A percentile compares a stretch with the other conserved stretches of the same genome.
Conservation (phyloP, 2,113 vertebrate genomes). For the Saguinus imperator region DNA sequence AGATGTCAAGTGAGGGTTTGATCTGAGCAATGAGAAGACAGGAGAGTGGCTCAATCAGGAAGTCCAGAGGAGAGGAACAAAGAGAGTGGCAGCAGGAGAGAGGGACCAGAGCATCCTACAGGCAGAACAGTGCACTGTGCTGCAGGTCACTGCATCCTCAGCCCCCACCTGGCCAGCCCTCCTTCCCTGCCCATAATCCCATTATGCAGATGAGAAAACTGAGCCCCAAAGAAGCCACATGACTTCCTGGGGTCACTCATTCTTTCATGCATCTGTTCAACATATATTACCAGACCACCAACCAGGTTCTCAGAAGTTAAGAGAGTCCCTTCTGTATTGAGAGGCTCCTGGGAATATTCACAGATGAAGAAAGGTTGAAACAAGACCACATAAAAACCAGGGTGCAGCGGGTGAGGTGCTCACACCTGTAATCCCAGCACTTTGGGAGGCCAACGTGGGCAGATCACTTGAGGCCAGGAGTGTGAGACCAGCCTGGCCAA, state of each 20-base stretch:
- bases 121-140: accelerated
- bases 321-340: background rate
- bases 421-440: too few species aligned
- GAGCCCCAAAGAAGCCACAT: background rate
- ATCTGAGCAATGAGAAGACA: background rate
- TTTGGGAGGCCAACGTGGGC: too few species aligned
- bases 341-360: background rate
- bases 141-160: background rate
- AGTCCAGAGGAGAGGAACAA: too few species aligned
- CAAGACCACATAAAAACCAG: too few species aligned
- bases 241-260: background rate
- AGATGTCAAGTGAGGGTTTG: background rate
- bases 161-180: background rate
- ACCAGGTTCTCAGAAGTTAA: background rate
- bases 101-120: background rate
- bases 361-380: background rate
- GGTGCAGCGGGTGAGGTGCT: accelerated
- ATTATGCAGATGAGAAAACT: background rate
- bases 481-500: too few species aligned
- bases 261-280: background rate
- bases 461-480: too few species aligned
- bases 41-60: background rate
- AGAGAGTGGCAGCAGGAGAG: background rate
- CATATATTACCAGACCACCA: background rate
- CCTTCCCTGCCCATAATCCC: background rate